Evolutionary conservation across 2,888 invertebrate species (phyloP), one percentile per base, ranked within the genome.

Genomic region (Synergus gifuensis): DNA sequence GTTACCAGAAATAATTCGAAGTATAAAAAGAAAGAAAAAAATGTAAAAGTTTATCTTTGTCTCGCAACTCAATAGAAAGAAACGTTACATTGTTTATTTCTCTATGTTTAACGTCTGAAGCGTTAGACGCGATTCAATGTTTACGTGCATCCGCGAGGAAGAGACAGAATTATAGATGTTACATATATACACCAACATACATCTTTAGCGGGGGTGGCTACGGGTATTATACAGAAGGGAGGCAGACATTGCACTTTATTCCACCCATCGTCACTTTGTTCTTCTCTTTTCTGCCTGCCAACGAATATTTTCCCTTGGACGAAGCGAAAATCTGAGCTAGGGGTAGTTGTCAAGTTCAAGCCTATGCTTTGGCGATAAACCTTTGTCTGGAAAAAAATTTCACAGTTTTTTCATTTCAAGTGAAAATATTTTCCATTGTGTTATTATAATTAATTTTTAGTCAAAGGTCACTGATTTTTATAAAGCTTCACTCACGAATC

Each of bases 41-140:
- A 28, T 3, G 28, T 28, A 28, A 28, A 22, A 22, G 42, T 67
- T 18, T 67, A 54, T 54, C 8, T n/a, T 54, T 54, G 16, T 28
- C 49, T 1, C n/a, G n/a, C 36, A 0, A n/a, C 9, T 7, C 2
- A 8, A 69, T 16, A 11, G 16, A n/a, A 69, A 54, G 16, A 54
- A 69, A 28, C 36, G n/a, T 28, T 54, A 54, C 40, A 73, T 54
- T 73, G 54, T 40, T 73, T 36, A 73, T 73, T 73, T 54, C 73
- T 73, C n/a, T 54, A 28, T 73, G 69, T 73, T 73, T 73, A 73
- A 54, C n/a, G 73, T 73, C 73, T 73, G 40, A 54, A 73, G 54
- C 54, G 36, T 54, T 14, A 16, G 54, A 73, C n/a, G 36, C 36
- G n/a, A 36, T 67, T 67, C 22, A 44, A 14, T 69, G 16, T 69